phyloP scores from a whole-genome alignment of 2,113 vertebrate species.

The Oryzias woworae region DNA sequence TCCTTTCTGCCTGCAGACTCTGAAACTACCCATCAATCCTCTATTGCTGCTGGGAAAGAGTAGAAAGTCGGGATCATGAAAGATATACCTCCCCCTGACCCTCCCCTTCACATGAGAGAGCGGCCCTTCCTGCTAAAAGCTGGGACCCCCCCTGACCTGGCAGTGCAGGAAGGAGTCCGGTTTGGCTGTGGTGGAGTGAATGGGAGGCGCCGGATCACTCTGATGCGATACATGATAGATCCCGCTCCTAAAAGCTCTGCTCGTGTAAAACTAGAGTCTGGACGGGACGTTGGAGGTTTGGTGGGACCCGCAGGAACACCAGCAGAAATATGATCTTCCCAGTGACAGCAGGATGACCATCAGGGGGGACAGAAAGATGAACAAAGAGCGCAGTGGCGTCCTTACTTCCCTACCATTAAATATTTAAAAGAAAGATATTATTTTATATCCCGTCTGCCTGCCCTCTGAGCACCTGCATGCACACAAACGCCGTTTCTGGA shows the following conservation, averaged over 20 bases:
- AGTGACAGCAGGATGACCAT: background rate
- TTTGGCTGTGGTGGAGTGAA: slow-evolving; percentile 1
- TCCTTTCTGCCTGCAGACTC: too few relatives aligned
- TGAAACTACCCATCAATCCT: too few relatives aligned
- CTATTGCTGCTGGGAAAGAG: too few relatives aligned
- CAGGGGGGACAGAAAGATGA: background rate
- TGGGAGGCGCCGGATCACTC: background rate
- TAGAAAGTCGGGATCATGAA: too few relatives aligned
- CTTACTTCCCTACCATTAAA: background rate
- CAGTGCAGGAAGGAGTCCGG: background rate
- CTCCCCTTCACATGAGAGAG: too few relatives aligned
- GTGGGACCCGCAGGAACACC: slow-evolving; percentile 1
- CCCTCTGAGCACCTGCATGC: too few relatives aligned
- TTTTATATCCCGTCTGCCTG: background rate
- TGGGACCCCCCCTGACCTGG: too few relatives aligned
- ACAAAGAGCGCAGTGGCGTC: background rate
- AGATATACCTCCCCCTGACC: too few relatives aligned
- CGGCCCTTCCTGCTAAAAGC: too few relatives aligned
- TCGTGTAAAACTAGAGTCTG: slow-evolving; percentile 15
- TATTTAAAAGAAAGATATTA: background rate
- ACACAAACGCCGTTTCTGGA: too few relatives aligned
- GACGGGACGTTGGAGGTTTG: background rate
- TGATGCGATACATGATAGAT: slow-evolving; percentile 12
- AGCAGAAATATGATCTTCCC: slow-evolving; percentile 8
- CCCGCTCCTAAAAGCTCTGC: slow-evolving; percentile 11